Percentiles rank a stretch among this genome's conserved stretches.
Evolutionary conservation across 2,888 invertebrate species (phyloP).

Genomic region (Beris chalybata): DNA sequence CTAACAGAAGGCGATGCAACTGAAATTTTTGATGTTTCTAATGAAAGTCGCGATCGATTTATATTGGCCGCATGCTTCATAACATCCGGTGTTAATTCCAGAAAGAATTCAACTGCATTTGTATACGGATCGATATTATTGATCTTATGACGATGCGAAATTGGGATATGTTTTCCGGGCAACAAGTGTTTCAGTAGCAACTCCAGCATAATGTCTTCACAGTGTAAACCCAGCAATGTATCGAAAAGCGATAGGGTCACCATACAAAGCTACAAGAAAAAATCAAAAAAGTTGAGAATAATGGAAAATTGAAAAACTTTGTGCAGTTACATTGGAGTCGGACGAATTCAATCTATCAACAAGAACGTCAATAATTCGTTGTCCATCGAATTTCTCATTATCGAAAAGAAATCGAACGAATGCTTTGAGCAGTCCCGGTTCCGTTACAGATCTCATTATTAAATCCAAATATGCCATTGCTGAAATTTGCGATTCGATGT

Average conservation of each 20-base stretch:
- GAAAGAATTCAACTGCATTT: slow-evolving; percentile 73
- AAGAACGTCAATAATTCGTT: slow-evolving; percentile 78
- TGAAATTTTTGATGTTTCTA: neutral
- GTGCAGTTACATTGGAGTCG: slow-evolving; percentile 67
- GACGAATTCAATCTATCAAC: slow-evolving; percentile 74
- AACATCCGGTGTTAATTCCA: slow-evolving; percentile 69
- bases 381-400: slow-evolving; percentile 81
- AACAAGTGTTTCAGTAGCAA: slow-evolving; percentile 82
- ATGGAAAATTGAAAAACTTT: neutral
- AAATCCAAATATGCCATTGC: slow-evolving; percentile 93
- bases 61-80: slow-evolving; percentile 48
- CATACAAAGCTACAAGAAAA: slow-evolving; percentile 68
- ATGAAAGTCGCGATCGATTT: slow-evolving; percentile 17
- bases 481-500: slow-evolving; percentile 84
- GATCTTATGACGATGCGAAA: slow-evolving; percentile 74
- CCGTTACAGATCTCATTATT: slow-evolving; percentile 82
- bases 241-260: slow-evolving; percentile 89
- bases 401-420: slow-evolving; percentile 83
- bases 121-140: slow-evolving; percentile 73
- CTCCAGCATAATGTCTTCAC: slow-evolving; percentile 95
- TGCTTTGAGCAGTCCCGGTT: slow-evolving; percentile 78
- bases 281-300: slow-evolving; percentile 4
- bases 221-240: slow-evolving; percentile 86
- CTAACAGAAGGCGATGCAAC: slow-evolving; percentile 49
- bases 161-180: slow-evolving; percentile 73